Conservation (phyloP, 2,888 invertebrate species). For the Nemoura dubitans region DNA sequence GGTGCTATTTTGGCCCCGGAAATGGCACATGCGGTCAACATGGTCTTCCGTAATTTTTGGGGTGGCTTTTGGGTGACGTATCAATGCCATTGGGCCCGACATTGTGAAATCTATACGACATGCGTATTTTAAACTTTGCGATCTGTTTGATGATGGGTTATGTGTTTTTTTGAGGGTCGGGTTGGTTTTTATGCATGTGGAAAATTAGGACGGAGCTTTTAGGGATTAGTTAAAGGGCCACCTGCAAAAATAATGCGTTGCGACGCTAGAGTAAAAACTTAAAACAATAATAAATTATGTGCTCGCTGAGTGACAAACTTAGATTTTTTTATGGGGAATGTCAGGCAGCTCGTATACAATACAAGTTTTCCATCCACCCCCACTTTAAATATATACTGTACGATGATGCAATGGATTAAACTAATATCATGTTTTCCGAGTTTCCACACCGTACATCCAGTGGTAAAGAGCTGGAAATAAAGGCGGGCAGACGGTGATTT, state of each 20-base stretch:
- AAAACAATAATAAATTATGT: not conserved
- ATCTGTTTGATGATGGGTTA: not conserved
- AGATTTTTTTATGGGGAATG: too few relatives aligned
- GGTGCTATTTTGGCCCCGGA: not conserved
- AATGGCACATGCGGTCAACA: not conserved
- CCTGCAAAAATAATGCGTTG: not conserved
- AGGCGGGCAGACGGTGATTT: too few relatives aligned
- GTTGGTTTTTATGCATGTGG: not conserved
- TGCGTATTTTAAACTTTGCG: not conserved
- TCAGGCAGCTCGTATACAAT: too few relatives aligned
- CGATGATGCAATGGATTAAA: too few relatives aligned
- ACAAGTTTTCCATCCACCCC: too few relatives aligned
- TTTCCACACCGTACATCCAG: too few relatives aligned
- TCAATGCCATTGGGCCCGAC: too few relatives aligned
- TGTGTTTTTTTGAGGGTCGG: not conserved
- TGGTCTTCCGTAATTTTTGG: too few relatives aligned
- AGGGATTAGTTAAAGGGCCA: not conserved
- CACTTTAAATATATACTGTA: too few relatives aligned
- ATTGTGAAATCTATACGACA: not conserved
- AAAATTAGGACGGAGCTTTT: not conserved
- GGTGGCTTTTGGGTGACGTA: not conserved
- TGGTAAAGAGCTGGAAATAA: too few relatives aligned
- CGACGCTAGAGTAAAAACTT: not conserved
- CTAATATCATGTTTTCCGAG: too few relatives aligned
- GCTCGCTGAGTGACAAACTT: not conserved